Percentiles rank a stretch among this genome's conserved stretches.
Conservation (phyloP, 1,140 invertebrate genomes). For the Chionoecetes opilio region DNA sequence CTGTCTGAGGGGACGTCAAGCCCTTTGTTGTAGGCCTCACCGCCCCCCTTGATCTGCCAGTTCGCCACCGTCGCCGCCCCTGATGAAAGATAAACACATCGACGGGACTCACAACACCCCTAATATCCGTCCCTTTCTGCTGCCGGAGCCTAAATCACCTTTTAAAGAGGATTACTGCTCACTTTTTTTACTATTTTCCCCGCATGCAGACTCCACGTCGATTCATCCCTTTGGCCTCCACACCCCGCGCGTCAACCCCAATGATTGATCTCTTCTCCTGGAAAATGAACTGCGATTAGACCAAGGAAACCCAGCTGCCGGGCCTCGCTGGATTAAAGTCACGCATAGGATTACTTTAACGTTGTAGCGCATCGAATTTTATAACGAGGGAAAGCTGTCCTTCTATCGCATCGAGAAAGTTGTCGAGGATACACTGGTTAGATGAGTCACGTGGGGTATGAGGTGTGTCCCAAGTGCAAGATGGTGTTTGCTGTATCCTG, state of each 20-base stretch:
- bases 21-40: neutral
- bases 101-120: conserved; percentile 27
- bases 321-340: neutral
- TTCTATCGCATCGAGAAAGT: neutral
- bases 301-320: neutral
- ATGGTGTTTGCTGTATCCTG: neutral
- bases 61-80: neutral
- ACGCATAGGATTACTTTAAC: neutral
- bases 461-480: no score
- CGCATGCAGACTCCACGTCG: neutral
- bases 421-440: no score
- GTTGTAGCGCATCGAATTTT: neutral
- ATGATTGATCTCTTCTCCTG: neutral
- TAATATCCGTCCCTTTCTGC: conserved; percentile 46
- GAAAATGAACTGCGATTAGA: conserved; percentile 19
- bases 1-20: neutral
- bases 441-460: no score
- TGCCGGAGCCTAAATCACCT: neutral
- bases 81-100: conserved; percentile 50
- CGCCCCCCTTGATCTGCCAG: neutral
- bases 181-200: neutral
- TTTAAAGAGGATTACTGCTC: conserved; percentile 31
- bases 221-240: neutral
- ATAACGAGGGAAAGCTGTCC: neutral
- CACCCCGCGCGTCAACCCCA: neutral